Evolutionary conservation across 1,140 invertebrate species (phyloP).

Genomic region (Venturia canescens): DNA sequence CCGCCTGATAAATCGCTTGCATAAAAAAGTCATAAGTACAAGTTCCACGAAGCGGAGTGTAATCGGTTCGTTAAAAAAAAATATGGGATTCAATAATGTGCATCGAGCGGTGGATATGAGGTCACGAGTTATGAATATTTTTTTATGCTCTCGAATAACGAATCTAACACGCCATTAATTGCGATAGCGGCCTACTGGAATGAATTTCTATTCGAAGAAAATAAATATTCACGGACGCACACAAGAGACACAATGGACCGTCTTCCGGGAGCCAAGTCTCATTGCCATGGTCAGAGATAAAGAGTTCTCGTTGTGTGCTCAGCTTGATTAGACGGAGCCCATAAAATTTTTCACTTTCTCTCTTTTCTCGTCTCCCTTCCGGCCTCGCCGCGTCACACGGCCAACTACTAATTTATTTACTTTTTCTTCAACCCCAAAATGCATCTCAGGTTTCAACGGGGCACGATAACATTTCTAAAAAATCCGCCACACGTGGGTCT

Average conservation of each 20-base stretch:
- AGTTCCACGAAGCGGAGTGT: not conserved
- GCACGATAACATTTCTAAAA: not conserved
- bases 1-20: not conserved
- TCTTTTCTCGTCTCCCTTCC: not conserved
- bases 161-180: not conserved
- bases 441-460: conserved; percentile 1
- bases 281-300: conserved; percentile 18
- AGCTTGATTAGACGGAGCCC: not conserved
- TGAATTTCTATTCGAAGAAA: conserved; percentile 20
- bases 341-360: not conserved
- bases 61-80: conserved; percentile 4
- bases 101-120: conserved; percentile 1
- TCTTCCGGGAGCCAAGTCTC: not conserved
- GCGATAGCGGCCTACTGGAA: conserved; percentile 5
- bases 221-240: not conserved
- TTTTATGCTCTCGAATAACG: not conserved
- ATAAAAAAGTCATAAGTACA: not conserved
- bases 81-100: not conserved
- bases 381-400: not conserved
- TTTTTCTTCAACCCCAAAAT: not conserved
- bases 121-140: not conserved
- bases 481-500: not conserved
- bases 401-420: not conserved
- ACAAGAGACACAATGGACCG: not conserved
- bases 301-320: conserved; percentile 4